phyloP scores from a whole-genome alignment of 1,140 invertebrate species.

The Stenopsyche tienmushanensis region DNA sequence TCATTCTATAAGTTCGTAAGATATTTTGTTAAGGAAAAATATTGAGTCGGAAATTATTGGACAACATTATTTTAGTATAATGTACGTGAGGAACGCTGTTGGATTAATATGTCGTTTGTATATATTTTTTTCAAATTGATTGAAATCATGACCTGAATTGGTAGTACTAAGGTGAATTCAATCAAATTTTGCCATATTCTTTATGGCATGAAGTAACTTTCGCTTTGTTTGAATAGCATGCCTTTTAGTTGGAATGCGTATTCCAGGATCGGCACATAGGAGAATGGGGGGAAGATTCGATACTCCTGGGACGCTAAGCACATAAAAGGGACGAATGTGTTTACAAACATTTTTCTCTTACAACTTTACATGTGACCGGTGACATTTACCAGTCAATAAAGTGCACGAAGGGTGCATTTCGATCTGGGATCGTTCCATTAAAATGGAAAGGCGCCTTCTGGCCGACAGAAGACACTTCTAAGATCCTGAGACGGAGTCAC shows the following conservation, averaged over 20 bases:
- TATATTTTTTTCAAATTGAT: no score
- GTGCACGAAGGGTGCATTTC: not conserved
- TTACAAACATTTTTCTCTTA: constrained; percentile 9
- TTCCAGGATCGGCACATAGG: constrained; percentile 3
- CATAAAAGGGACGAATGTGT: constrained; percentile 15
- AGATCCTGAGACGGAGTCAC: no score
- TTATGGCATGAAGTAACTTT: no score
- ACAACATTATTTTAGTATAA: no score
- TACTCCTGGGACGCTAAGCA: constrained; percentile 6
- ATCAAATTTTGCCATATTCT: no score
- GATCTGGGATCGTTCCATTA: not conserved
- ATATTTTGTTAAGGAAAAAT: no score
- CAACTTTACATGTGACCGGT: not conserved
- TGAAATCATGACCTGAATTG: no score
- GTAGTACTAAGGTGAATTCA: no score
- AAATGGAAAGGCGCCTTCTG: not conserved
- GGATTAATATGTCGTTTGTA: no score
- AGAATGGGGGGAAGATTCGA: not conserved
- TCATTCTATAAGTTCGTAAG: no score
- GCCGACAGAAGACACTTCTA: not conserved
- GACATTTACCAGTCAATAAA: not conserved
- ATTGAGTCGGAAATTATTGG: no score
- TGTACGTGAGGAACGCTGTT: no score
- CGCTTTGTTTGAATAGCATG: constrained; percentile 13
- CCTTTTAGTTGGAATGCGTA: not conserved